Percentiles rank a stretch among this genome's conserved stretches.
These are phyloP conservation scores for Hirtodrosophila confusa DNA, from an alignment of 2,888 invertebrate genomes.

Conservation along the genomic window DNA sequence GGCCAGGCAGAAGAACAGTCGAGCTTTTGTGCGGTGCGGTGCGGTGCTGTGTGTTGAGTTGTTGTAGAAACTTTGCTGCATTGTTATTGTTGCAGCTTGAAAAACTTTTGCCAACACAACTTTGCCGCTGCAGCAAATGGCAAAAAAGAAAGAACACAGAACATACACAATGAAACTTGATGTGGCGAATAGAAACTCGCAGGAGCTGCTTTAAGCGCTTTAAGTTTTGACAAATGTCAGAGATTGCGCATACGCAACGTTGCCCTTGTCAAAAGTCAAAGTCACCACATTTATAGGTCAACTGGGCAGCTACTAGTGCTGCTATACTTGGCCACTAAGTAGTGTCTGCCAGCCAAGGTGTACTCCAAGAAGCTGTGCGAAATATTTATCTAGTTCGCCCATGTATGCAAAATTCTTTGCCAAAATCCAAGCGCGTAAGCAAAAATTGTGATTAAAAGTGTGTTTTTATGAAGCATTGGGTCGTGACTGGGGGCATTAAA, in stretches of 20 bases:
- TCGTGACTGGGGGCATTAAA: constrained; percentile 65
- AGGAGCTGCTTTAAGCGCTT: constrained; percentile 66
- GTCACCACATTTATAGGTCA: constrained; percentile 39
- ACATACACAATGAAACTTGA: constrained; percentile 41
- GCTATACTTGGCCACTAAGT: background rate
- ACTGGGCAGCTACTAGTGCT: constrained; percentile 23
- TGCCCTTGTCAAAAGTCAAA: constrained; percentile 59
- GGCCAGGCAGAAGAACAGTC: constrained; percentile 9
- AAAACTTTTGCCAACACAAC: constrained; percentile 52
- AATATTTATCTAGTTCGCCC: constrained; percentile 24
- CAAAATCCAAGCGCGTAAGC: constrained; percentile 45
- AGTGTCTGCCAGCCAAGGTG: constrained; percentile 11
- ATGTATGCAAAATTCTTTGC: constrained; percentile 44
- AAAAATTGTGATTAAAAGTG: constrained; percentile 72
- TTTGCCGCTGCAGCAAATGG: constrained; percentile 31
- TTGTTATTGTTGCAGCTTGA: constrained; percentile 66
- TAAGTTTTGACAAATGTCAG: constrained; percentile 60
- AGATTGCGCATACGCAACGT: constrained; percentile 57
- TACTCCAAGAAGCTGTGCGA: constrained; percentile 4
- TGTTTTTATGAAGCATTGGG: constrained; percentile 66
- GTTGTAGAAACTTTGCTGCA: constrained; percentile 63
- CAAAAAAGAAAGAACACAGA: constrained; percentile 24
- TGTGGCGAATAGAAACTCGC: constrained; percentile 42
- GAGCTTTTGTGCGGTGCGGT: background rate
- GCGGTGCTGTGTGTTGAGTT: constrained; percentile 1